These are phyloP conservation scores for Benthosema pterotum DNA, from an alignment of 2,797 vertebrate species.

Conservation along the genomic window DNA sequence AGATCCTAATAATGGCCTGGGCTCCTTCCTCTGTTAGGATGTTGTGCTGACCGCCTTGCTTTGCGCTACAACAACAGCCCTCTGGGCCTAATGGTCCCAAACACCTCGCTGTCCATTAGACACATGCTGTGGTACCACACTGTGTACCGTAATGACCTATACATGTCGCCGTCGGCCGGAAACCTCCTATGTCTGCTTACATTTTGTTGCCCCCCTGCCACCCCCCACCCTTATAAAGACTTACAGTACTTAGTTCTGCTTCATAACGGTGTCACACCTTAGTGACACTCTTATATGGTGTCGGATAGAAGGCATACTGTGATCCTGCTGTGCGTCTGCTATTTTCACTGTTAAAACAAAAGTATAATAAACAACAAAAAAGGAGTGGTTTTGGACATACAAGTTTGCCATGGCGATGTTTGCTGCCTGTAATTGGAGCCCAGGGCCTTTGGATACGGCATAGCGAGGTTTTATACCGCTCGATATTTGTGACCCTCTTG, in stretches of 20 bases:
- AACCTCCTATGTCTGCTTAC: no score
- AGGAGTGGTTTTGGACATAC: no score
- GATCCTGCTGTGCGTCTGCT: no score
- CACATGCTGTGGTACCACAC: conserved; percentile 56
- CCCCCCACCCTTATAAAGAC: no score
- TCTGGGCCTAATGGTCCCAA: conserved; percentile 70
- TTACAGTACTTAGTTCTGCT: no score
- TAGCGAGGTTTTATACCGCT: conserved; percentile 40
- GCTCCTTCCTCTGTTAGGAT: conserved; percentile 38
- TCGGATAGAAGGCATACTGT: no score
- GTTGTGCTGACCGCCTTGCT: conserved; percentile 53
- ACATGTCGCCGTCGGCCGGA: conserved; percentile 39
- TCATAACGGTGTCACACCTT: no score
- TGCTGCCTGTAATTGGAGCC: conserved; percentile 71
- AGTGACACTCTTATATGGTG: no score
- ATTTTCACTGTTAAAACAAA: no score
- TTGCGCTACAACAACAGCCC: neutral
- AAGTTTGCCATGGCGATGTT: neutral
- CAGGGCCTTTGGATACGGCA: conserved; percentile 2
- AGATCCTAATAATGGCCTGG: conserved; percentile 57
- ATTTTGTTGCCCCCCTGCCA: no score
- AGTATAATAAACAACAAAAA: no score
- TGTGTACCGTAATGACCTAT: conserved; percentile 68
- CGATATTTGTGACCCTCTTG: conserved; percentile 34
- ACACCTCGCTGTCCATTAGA: conserved; percentile 70